Evolutionary conservation across 2,888 invertebrate species (phyloP).

Genomic region (Tetheella fluctuosa): DNA sequence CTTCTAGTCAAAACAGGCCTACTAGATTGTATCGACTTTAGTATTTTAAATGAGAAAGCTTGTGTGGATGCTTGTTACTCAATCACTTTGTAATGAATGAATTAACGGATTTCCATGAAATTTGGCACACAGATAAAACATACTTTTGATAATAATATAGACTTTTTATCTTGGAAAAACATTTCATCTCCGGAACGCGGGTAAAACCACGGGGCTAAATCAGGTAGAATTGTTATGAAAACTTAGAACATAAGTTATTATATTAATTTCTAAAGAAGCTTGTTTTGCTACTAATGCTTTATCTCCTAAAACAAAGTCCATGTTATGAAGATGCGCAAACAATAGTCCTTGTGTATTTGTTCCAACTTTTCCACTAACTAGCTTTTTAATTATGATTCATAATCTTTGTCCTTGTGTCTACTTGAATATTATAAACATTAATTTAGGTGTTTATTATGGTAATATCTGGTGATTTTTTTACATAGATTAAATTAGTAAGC

Average conservation of each 20-base stretch:
- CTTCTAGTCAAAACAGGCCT: too few relatives aligned
- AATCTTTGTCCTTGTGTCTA: conserved; percentile 27
- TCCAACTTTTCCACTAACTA: conserved; percentile 36
- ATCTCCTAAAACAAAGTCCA: not conserved
- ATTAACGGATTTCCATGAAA: too few relatives aligned
- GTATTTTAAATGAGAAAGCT: too few relatives aligned
- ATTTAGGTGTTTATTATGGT: conserved; percentile 24
- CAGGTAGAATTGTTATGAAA: too few relatives aligned
- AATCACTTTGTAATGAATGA: too few relatives aligned
- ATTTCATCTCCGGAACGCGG: too few relatives aligned
- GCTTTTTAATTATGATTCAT: conserved; percentile 35
- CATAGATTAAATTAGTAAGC: not conserved
- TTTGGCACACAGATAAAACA: too few relatives aligned
- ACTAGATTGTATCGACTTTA: too few relatives aligned
- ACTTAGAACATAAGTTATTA: not conserved
- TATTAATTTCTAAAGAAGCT: not conserved
- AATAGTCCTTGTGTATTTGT: conserved; percentile 35
- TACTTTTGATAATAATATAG: too few relatives aligned
- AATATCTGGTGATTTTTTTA: conserved; percentile 28
- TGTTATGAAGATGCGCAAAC: conserved; percentile 5
- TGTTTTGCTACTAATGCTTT: not conserved
- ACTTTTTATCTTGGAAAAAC: too few relatives aligned
- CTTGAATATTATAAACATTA: conserved; percentile 16
- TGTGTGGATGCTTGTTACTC: too few relatives aligned
- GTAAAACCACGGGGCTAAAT: too few relatives aligned